phyloP scores from a whole-genome alignment of 2,797 vertebrate genomes.

The Diplodus puntazzo region DNA sequence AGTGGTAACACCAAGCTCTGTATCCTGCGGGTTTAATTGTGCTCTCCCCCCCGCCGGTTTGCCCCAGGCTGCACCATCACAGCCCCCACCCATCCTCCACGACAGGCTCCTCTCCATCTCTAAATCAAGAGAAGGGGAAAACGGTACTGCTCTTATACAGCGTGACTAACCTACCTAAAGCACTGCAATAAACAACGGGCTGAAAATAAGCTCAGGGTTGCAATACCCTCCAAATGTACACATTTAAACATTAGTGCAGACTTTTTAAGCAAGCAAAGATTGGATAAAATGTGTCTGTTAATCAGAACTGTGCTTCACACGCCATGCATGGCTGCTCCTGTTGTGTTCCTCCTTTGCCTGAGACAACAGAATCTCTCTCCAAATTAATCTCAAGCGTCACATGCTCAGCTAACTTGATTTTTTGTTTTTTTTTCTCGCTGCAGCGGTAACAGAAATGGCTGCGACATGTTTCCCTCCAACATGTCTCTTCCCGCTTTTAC shows the following conservation, averaged over 20 bases:
- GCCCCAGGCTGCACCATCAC: slow-evolving; percentile 24
- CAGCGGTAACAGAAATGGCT: slow-evolving; percentile 26
- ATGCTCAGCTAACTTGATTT: slow-evolving; percentile 41
- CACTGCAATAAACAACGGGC: background rate
- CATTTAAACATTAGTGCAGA: background rate
- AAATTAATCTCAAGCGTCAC: slow-evolving; percentile 57
- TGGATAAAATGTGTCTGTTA: slow-evolving; percentile 19
- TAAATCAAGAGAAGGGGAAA: background rate
- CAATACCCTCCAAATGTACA: background rate
- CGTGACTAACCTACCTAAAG: background rate
- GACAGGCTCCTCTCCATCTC: background rate
- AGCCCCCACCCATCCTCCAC: slow-evolving; percentile 12
- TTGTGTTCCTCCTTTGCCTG: slow-evolving; percentile 20
- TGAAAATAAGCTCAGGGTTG: background rate
- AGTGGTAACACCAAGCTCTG: background rate
- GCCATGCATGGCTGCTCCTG: slow-evolving; percentile 23
- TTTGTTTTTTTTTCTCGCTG: background rate
- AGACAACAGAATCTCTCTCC: slow-evolving; percentile 39
- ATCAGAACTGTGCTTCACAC: slow-evolving; percentile 10
- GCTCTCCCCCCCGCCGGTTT: slow-evolving; percentile 20
- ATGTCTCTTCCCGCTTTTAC: background rate
- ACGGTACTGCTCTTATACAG: background rate
- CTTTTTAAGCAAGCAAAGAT: slow-evolving; percentile 24
- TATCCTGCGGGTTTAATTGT: slow-evolving; percentile 34
- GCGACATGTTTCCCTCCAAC: slow-evolving; percentile 7